Evolutionary conservation across 2,797 vertebrate species (phyloP).

Genomic region (Potorous gilbertii): DNA sequence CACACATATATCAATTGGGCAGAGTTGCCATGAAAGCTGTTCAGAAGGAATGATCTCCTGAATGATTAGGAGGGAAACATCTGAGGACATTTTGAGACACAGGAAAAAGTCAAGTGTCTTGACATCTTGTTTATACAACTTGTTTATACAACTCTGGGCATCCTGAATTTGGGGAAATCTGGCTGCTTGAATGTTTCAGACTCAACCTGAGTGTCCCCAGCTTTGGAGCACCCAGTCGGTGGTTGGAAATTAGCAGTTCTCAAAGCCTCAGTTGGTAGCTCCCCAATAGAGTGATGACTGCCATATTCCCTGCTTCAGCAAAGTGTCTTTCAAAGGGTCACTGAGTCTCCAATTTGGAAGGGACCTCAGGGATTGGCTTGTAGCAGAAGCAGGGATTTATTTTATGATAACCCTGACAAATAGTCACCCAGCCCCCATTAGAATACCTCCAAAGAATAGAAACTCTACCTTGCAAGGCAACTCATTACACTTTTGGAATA

Average conservation of each 20-base stretch:
- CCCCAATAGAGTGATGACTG: not conserved
- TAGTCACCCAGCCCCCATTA: not conserved
- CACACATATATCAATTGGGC: slow-evolving; percentile 35
- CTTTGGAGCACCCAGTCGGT: not conserved
- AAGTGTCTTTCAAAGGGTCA: not conserved
- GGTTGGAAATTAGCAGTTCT: not conserved
- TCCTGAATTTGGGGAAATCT: slow-evolving; percentile 20
- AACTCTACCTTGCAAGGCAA: not conserved
- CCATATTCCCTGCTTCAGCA: not conserved
- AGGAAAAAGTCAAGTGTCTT: slow-evolving; percentile 6
- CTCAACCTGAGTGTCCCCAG: not conserved
- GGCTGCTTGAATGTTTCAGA: slow-evolving; percentile 4
- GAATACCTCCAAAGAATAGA: not conserved
- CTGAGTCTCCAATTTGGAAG: not conserved
- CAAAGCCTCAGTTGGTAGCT: not conserved
- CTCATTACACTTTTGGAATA: not conserved
- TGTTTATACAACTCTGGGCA: not conserved
- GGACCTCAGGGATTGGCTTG: not conserved
- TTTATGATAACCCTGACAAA: not conserved
- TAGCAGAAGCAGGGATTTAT: not conserved
- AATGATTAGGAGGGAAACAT: slow-evolving; percentile 34
- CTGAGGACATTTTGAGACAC: not conserved
- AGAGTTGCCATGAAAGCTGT: slow-evolving; percentile 1
- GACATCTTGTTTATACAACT: not conserved
- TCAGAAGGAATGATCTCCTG: not conserved